phyloP scores from a whole-genome alignment of 2,888 invertebrate species.

The Lasioglossum vierecki region DNA sequence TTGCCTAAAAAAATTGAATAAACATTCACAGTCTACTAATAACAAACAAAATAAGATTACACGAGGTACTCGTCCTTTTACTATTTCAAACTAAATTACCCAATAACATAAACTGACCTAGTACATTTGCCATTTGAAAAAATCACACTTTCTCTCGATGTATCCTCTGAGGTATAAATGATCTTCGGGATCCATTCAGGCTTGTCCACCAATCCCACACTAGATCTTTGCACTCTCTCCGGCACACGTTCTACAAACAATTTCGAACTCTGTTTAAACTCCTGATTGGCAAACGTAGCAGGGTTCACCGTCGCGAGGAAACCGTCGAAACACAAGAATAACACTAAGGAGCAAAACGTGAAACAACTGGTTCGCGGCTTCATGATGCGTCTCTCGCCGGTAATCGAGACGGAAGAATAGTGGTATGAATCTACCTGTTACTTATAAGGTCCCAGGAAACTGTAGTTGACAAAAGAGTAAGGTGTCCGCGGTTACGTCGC shows the following conservation, averaged over 20 bases:
- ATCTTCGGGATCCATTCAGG: neutral
- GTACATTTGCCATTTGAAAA: constrained; percentile 28
- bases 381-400: constrained; percentile 20
- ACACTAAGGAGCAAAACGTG: constrained; percentile 29
- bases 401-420: constrained; percentile 47
- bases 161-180: neutral
- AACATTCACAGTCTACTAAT: neutral
- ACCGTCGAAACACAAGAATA: constrained; percentile 8
- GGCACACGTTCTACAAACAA: neutral
- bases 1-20: too few species aligned
- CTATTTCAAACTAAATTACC: neutral
- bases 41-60: too few species aligned
- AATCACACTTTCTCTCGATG: neutral
- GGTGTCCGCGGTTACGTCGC: constrained; percentile 59
- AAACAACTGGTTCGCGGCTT: constrained; percentile 4
- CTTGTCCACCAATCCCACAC: neutral
- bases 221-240: neutral
- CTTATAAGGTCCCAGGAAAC: constrained; percentile 69
- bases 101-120: constrained; percentile 16
- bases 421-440: constrained; percentile 61
- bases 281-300: neutral
- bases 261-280: neutral
- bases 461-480: constrained; percentile 58
- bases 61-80: neutral
- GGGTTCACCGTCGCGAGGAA: neutral